phyloP scores from a whole-genome alignment of 1,140 invertebrate species.

The Drosophila simulans region DNA sequence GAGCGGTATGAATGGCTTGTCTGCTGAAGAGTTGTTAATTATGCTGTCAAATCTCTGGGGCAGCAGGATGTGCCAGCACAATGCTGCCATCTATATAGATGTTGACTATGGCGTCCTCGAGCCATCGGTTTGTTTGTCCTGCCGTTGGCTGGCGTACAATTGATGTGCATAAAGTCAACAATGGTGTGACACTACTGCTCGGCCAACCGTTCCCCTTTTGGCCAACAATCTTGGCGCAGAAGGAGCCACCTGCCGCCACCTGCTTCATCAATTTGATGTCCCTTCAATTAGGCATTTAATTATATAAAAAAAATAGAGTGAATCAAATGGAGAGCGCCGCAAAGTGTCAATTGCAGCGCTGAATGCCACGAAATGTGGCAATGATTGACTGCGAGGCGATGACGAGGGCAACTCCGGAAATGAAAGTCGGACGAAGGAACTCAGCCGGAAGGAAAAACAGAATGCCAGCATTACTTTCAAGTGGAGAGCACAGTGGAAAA shows the following conservation, averaged over 20 bases:
- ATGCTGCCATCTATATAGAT: neutral
- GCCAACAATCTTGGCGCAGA: neutral
- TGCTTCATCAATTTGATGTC: constrained; percentile 5
- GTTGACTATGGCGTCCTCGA: constrained; percentile 1
- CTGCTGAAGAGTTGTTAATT: constrained; percentile 41
- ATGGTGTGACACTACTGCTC: constrained; percentile 9
- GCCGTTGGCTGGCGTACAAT: constrained; percentile 23
- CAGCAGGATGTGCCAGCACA: constrained; percentile 2
- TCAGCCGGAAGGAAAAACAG: constrained; percentile 3
- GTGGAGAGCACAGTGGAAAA: neutral
- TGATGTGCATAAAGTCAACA: constrained; percentile 48
- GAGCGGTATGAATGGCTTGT: neutral
- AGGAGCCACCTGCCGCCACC: neutral
- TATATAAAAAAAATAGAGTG: constrained; percentile 4
- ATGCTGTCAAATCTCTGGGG: constrained; percentile 43
- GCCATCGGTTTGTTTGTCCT: constrained; percentile 15
- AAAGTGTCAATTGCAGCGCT: constrained; percentile 43
- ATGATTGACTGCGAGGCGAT: constrained; percentile 28
- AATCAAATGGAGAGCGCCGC: constrained; percentile 7
- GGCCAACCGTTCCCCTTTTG: neutral
- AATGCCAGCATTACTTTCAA: neutral
- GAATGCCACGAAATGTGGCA: neutral
- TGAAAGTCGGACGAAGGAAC: constrained; percentile 1
- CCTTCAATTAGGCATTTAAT: constrained; percentile 49
- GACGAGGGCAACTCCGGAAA: constrained; percentile 20